phyloP scores from a whole-genome alignment of 2,113 vertebrate genomes.

The Gymnobelideus leadbeateri region DNA sequence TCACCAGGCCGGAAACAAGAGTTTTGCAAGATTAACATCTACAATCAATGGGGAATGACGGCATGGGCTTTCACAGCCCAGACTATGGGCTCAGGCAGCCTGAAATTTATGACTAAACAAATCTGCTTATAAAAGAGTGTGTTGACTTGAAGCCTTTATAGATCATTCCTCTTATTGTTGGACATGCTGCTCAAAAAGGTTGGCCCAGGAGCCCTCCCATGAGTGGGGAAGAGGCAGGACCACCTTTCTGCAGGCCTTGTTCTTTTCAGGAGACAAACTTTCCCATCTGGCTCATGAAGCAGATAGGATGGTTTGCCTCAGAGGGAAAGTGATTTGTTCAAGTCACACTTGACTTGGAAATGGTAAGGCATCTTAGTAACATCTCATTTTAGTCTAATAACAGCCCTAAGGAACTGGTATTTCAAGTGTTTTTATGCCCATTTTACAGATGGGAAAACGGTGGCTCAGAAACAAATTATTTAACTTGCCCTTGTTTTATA shows the following conservation, averaged over 20 bases:
- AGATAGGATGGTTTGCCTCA: neutral
- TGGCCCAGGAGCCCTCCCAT: neutral
- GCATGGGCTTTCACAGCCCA: conserved; percentile 79
- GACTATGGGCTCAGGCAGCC: conserved; percentile 79
- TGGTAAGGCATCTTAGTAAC: no score
- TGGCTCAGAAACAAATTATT: no score
- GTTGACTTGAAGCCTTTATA: conserved; percentile 77
- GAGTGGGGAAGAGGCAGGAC: neutral
- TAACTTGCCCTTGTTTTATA: no score
- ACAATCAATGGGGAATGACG: conserved; percentile 86
- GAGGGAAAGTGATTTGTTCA: neutral
- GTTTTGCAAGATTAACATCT: conserved; percentile 85
- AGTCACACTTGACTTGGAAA: neutral
- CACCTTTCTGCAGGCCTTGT: neutral
- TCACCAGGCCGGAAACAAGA: conserved; percentile 81
- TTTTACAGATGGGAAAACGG: no score
- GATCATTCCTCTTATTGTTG: conserved; percentile 68
- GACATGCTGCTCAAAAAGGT: conserved; percentile 30
- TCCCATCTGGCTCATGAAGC: neutral
- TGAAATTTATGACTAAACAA: conserved; percentile 81
- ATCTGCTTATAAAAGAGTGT: conserved; percentile 76
- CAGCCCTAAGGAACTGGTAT: no score
- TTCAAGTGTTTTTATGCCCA: no score
- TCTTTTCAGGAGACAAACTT: neutral
- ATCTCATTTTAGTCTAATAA: no score